Conservation (phyloP, 1,140 invertebrate species). For the Philaenus spumarius region DNA sequence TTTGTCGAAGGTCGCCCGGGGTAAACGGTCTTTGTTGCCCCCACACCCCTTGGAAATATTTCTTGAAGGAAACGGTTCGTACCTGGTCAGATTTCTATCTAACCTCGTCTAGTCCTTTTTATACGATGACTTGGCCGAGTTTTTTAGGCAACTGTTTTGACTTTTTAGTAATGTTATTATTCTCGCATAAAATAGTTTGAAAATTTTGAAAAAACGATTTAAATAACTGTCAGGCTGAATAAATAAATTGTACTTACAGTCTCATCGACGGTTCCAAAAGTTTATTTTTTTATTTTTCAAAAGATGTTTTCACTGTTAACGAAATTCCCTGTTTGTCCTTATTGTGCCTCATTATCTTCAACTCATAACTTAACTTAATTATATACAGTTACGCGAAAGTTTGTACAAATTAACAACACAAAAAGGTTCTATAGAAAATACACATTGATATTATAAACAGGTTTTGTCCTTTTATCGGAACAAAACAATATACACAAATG, state of each 20-base stretch:
- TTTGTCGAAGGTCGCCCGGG: slow-evolving; percentile 1
- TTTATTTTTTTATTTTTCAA: no score
- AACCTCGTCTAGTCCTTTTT: neutral
- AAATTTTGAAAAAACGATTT: no score
- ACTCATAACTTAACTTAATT: neutral
- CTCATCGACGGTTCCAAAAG: no score
- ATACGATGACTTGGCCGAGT: neutral
- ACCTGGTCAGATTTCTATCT: slow-evolving; percentile 7
- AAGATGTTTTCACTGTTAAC: neutral
- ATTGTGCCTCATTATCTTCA: no score
- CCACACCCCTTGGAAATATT: neutral
- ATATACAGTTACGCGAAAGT: slow-evolving; percentile 16
- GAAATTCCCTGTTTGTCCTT: neutral
- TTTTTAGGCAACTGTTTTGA: no score
- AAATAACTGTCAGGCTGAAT: no score
- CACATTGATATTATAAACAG: slow-evolving; percentile 27
- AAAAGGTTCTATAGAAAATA: slow-evolving; percentile 27
- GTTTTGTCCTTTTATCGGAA: slow-evolving; percentile 11
- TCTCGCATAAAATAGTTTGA: no score
- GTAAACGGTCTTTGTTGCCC: neutral
- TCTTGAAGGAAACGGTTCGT: neutral
- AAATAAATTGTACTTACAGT: no score
- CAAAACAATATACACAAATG: slow-evolving; percentile 19
- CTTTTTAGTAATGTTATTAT: no score
- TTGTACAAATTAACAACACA: slow-evolving; percentile 24